phyloP scores from a whole-genome alignment of 92 coral and sea anemone species.

The Diadumene lineata region DNA sequence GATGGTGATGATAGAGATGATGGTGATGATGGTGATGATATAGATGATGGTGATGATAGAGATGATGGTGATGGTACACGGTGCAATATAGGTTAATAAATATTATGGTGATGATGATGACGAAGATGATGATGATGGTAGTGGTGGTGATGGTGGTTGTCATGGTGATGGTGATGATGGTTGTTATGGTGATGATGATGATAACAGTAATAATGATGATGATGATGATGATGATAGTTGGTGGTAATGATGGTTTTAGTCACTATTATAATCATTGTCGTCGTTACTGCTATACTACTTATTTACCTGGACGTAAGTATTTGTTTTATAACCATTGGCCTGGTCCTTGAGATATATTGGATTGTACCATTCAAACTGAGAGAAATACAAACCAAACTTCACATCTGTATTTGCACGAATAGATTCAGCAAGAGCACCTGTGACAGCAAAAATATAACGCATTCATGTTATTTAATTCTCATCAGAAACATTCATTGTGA shows the following conservation, averaged over 20 bases:
- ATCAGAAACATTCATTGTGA: no score
- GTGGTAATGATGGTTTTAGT: background rate
- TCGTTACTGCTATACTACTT: background rate
- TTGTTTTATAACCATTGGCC: slow-evolving; percentile 53
- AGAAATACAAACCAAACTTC: slow-evolving; percentile 83
- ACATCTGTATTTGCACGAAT: slow-evolving; percentile 69
- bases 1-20: no score
- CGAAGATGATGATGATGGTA: background rate
- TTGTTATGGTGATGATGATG: background rate
- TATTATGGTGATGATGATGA: background rate
- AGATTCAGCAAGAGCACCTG: slow-evolving; percentile 80
- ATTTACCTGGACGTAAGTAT: slow-evolving; percentile 61
- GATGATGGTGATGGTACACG: background rate
- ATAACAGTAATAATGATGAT: background rate
- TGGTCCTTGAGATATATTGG: slow-evolving; percentile 78
- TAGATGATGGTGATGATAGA: background rate
- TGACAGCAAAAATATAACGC: background rate
- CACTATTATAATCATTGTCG: background rate
- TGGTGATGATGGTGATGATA: background rate
- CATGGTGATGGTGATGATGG: background rate
- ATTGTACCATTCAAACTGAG: slow-evolving; percentile 84
- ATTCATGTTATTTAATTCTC: no score
- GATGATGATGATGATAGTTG: background rate
- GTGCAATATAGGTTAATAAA: no score
- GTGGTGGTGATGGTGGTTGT: background rate